These are phyloP conservation scores for Menura novaehollandiae DNA, from an alignment of 2,113 vertebrate genomes.

Conservation along the genomic window DNA sequence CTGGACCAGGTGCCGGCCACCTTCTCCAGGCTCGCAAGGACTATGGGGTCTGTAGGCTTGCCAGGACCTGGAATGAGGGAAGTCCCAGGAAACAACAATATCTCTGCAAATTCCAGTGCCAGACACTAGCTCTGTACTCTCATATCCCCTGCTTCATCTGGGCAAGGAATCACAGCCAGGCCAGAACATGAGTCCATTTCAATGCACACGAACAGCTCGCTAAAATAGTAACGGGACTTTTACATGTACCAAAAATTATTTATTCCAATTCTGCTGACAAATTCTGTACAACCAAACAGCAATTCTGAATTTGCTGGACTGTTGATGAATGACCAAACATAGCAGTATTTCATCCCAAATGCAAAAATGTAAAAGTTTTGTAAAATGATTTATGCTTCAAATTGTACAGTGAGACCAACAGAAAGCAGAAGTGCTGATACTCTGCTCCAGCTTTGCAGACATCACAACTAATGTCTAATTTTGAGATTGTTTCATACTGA, in stretches of 20 bases:
- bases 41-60: not conserved
- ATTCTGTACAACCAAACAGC: not conserved
- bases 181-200: not conserved
- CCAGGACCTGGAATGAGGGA: not conserved
- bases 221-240: not conserved
- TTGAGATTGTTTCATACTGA: not conserved
- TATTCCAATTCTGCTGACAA: not conserved
- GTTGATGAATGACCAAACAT: not conserved
- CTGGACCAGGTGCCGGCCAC: not conserved
- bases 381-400: not conserved
- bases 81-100: not conserved
- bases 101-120: not conserved
- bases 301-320: not conserved
- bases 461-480: not conserved
- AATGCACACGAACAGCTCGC: accelerated
- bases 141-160: not conserved
- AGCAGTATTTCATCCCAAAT: not conserved
- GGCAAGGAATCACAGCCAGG: not conserved
- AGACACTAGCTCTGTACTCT: not conserved
- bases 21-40: not conserved
- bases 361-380: not conserved
- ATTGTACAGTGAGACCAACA: not conserved
- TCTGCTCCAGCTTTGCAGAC: not conserved
- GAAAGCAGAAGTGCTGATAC: not conserved
- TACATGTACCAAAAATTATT: not conserved